Evolutionary conservation across 2,888 invertebrate genomes (phyloP), one percentile per base, ranked within the genome.

Genomic region (Xanthorhoe spadicearia): DNA sequence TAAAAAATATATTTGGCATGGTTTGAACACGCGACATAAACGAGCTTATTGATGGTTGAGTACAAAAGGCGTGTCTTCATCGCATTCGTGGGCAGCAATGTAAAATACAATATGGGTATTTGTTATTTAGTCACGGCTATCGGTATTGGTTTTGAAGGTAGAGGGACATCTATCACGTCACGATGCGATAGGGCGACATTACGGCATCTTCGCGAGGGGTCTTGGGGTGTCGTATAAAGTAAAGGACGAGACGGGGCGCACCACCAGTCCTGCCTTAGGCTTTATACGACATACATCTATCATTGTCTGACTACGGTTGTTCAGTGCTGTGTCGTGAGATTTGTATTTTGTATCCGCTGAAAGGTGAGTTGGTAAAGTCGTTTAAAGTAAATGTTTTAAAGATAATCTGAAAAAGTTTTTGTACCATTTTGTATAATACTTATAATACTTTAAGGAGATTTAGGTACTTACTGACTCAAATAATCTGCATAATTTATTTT

Each of bases 181-280:
- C 80, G 82, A 83, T 85, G 84, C 80, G 83, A 83, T 85, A 85
- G 85, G 87, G 82, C 85, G 83, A 83, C 81, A 82, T 89, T 88
- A 86, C 88, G 74, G 87, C 88, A 89, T 86, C 87, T 82, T 83
- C 82, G 74, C 66, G 71, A 70, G 72, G 78, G 75, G 81, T 78
- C 77, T 80, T 76, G 78, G 72, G 77, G 86, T 83, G 86, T 86
- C 83, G 87, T 92, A 92, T 89, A 91, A 88, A 83, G 79, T 73
- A 77, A 75, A 79, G 77, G 80, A 78, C 74, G 80, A 64, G 23
- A 72, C 83, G 81, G 86, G 89, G 86, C 87, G 86, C 84, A 78
- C 77, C 81, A 90, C 77, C 92, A 92, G 91, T 92, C 83, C 81
- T 70, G 70, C 78, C 75, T 76, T 77, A 75, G 78, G 77, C 84